phyloP scores from a whole-genome alignment of 1,140 invertebrate species.

The Anagrus nilaparvatae region DNA sequence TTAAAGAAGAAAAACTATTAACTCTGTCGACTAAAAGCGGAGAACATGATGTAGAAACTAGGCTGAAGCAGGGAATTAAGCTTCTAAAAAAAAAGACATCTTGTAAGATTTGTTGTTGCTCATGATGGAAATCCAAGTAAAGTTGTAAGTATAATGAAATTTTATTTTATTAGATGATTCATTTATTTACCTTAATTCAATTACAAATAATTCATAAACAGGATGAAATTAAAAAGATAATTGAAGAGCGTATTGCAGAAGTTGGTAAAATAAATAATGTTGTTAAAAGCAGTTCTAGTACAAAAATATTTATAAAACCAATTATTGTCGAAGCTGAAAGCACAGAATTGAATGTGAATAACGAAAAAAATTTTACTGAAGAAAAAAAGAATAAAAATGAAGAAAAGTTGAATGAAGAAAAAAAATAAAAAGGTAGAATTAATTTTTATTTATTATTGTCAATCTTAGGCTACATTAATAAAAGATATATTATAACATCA shows the following conservation, averaged over 20 bases:
- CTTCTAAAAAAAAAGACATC: conserved; percentile 41
- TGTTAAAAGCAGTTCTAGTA: neutral
- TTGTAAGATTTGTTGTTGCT: conserved; percentile 49
- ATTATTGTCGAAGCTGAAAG: too few relatives aligned
- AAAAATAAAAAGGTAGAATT: neutral
- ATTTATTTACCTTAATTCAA: conserved; percentile 5
- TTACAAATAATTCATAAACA: conserved; percentile 29
- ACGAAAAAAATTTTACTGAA: too few relatives aligned
- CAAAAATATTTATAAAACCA: conserved; percentile 2
- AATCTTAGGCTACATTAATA: too few relatives aligned
- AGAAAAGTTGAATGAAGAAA: neutral
- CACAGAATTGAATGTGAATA: too few relatives aligned
- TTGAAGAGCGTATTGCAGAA: conserved; percentile 27
- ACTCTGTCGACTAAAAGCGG: conserved; percentile 49
- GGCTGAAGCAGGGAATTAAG: conserved; percentile 18
- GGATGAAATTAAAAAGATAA: conserved; percentile 42
- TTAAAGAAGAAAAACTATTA: conserved; percentile 49
- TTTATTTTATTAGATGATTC: conserved; percentile 4
- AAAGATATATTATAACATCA: neutral
- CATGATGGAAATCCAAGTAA: conserved; percentile 35
- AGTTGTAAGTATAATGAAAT: conserved; percentile 23
- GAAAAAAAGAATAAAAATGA: neutral
- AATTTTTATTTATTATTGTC: neutral
- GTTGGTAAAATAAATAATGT: neutral
- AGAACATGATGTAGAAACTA: conserved; percentile 50